Evolutionary conservation across 2,888 invertebrate genomes (phyloP).

Genomic region (Tanypteryx hageni): DNA sequence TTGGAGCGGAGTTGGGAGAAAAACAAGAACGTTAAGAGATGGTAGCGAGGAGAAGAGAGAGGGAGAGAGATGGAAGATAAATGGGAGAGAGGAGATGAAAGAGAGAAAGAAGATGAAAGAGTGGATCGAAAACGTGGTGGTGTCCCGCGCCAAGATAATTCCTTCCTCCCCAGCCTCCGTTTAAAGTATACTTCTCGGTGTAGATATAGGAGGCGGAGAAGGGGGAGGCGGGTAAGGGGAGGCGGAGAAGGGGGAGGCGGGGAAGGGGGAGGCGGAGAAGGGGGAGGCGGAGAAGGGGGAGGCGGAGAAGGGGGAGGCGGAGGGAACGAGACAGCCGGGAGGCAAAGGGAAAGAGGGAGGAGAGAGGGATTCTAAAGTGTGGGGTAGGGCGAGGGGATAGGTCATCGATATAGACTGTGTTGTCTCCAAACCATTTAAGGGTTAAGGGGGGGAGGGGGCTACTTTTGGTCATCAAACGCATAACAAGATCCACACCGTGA

Average conservation of each 20-base stretch:
- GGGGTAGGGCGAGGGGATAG: neutral
- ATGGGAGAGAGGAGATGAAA: no score
- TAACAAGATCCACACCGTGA: neutral
- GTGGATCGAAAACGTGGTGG: neutral
- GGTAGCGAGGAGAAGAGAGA: neutral
- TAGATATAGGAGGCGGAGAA: neutral
- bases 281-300: neutral
- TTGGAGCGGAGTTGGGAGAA: neutral
- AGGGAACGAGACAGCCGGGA: neutral
- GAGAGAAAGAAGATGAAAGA: neutral
- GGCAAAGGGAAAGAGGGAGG: neutral
- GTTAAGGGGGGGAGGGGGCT: neutral
- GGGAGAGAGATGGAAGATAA: neutral
- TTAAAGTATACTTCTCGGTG: neutral
- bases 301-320: neutral
- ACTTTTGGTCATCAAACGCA: conserved; percentile 17
- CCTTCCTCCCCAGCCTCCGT: neutral
- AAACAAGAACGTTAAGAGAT: neutral
- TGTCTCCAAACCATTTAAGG: conserved; percentile 28
- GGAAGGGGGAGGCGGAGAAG: neutral
- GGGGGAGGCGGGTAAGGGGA: neutral
- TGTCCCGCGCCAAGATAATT: neutral
- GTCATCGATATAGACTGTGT: conserved; percentile 19
- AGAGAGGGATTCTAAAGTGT: neutral
- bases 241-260: neutral